Evolutionary conservation across 2,113 vertebrate genomes (phyloP).

Genomic region (Dasypus novemcinctus): DNA sequence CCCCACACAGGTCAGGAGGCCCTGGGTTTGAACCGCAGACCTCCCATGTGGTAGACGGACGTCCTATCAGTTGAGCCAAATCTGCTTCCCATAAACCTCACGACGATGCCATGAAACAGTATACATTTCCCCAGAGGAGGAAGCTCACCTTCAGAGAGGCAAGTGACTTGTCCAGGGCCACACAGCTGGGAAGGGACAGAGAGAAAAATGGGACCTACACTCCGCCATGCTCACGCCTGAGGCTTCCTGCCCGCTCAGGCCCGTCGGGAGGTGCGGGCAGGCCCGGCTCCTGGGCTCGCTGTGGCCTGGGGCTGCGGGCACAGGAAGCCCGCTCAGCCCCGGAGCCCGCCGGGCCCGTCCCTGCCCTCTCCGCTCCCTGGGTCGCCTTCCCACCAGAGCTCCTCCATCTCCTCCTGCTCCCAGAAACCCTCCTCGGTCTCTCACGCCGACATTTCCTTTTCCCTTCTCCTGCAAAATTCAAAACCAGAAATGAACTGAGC

Average conservation of each 20-base stretch:
- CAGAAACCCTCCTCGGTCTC: constrained; percentile 45
- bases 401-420: background rate
- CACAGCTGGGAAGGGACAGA: background rate
- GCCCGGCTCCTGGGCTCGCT: background rate
- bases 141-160: background rate
- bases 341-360: accelerated
- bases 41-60: too few relatives aligned
- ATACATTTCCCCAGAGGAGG: background rate
- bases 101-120: background rate
- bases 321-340: too few relatives aligned
- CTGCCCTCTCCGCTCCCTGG: background rate
- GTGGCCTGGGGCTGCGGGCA: accelerated
- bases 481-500: constrained; percentile 74
- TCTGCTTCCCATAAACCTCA: background rate
- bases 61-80: too few relatives aligned
- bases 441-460: constrained; percentile 71
- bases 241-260: background rate
- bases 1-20: too few relatives aligned
- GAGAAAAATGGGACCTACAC: background rate
- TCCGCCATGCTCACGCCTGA: background rate
- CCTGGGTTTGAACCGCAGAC: too few relatives aligned
- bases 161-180: too few relatives aligned
- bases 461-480: constrained; percentile 74
- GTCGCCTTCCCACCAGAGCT: background rate
- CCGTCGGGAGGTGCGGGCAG: accelerated